Base-by-base conservation (phyloP, 2,113 vertebrate species). In the Heloderma charlesbogerti region DNA sequence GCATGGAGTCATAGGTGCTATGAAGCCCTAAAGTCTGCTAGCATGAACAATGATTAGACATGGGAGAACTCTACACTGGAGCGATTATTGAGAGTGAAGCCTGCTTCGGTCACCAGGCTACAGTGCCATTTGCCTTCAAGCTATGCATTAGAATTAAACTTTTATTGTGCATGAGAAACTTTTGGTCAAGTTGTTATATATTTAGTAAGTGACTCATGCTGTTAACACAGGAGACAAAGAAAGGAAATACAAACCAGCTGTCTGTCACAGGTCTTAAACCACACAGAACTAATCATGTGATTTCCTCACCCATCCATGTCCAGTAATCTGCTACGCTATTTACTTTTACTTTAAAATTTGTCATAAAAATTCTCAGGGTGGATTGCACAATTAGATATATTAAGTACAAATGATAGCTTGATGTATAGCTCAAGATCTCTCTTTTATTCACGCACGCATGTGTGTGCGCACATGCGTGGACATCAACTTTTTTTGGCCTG, bases 31-130 rank as follows among this genome's bases (percentile, higher is more conserved):
- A 92, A 93, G 89, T 91, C 81, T 92, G 92, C 94, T 96, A 93
- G 75, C 37, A 60, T 89, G 84, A 92, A 31, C 89, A 90, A 79
- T 94, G 94, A 94, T 94, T 93, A 89, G 89, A 94, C 95, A 91
- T 93, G 95, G 88, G 91, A 95, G 86, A 92, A 92, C 89, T 94
- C 94, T 91, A 69, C 92, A 71, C 91, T 90, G 94, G 94, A 95
- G 93, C 89, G 94, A 57, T 95, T 94, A 92, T 90, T 88, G 78
- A 74, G 31, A 60, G 66, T 74, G 89, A 92, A 94, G 84, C 72
- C 89, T 86, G 40, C 85, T 94, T 93, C 81, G 92, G 66, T 94
- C 92, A 94, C 43, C 2, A 94, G 84, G 90, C 87, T 90, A n/a
- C 82, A 91, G 79, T 63, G 91, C 86, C 94, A 87, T 95, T 95